Percentiles rank a stretch among this genome's conserved stretches.
phyloP scores from a whole-genome alignment of 1,140 invertebrate species.

The Drosophila malerkotliana region DNA sequence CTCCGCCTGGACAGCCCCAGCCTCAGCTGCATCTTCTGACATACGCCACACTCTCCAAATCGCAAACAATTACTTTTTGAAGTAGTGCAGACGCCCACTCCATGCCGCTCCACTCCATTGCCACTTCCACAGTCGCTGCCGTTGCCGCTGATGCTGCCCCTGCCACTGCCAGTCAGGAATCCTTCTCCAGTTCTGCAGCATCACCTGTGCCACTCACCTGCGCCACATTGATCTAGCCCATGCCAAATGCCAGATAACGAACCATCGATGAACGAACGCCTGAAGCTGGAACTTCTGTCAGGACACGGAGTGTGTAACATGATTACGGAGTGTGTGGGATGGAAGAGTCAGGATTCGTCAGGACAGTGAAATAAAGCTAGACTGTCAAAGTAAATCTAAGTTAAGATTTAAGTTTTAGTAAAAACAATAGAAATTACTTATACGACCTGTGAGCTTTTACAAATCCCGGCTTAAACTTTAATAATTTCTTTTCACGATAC shows the following conservation, averaged over 20 bases:
- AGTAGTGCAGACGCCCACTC: conserved; percentile 52
- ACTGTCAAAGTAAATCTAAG: neutral
- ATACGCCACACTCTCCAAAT: conserved; percentile 72
- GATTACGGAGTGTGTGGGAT: conserved; percentile 29
- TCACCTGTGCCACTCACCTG: conserved; percentile 57
- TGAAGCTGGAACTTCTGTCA: conserved; percentile 55
- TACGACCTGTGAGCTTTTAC: too few species aligned
- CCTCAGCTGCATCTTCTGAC: conserved; percentile 30
- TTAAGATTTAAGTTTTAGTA: neutral
- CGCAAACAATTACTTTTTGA: conserved; percentile 82
- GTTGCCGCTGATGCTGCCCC: neutral
- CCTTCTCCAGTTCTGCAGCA: conserved; percentile 11
- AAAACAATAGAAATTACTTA: neutral
- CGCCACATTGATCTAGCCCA: conserved; percentile 68
- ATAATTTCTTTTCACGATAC: too few species aligned
- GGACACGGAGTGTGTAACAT: conserved; percentile 39
- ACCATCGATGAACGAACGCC: conserved; percentile 58
- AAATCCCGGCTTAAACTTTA: too few species aligned
- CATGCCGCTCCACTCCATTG: neutral
- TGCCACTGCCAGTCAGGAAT: conserved; percentile 7
- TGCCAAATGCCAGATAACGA: conserved; percentile 66
- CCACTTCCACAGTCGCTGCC: neutral
- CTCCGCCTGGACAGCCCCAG: conserved; percentile 6
- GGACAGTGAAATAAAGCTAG: neutral
- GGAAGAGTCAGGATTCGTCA: neutral